Evolutionary conservation across 1,140 invertebrate genomes (phyloP).

Genomic region (Melipona quadrifasciata): DNA sequence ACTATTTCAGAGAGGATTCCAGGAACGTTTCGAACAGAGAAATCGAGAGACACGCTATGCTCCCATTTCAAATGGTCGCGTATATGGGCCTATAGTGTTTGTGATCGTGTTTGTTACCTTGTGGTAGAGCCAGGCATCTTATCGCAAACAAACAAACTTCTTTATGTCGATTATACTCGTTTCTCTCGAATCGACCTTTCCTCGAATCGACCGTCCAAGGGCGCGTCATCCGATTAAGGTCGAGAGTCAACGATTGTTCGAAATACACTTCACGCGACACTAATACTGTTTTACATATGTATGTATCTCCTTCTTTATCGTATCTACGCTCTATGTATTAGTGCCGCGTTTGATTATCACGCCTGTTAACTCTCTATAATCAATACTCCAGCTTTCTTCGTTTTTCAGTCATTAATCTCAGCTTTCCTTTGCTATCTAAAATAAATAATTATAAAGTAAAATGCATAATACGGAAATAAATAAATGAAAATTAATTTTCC

Average conservation of each 20-base stretch:
- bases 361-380: neutral
- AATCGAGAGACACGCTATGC: constrained; percentile 51
- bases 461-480: neutral
- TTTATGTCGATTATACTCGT: constrained; percentile 40
- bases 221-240: constrained; percentile 31
- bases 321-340: neutral
- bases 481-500: neutral
- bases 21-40: constrained; percentile 50
- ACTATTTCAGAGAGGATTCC: constrained; percentile 52
- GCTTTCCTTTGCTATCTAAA: neutral
- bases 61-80: constrained; percentile 47
- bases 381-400: too few species aligned
- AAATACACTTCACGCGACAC: neutral
- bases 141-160: constrained; percentile 48
- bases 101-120: constrained; percentile 51
- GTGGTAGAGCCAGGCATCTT: constrained; percentile 37
- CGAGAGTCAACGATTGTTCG: neutral
- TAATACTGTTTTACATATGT: neutral
- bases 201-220: constrained; percentile 38
- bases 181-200: constrained; percentile 52
- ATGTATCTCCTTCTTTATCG: neutral
- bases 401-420: neutral
- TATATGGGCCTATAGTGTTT: constrained; percentile 41
- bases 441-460: neutral
- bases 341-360: neutral